Percentiles rank a stretch among this genome's conserved stretches.
Evolutionary conservation across 2,113 vertebrate genomes (phyloP).

Genomic region (Anthoscopus minutus): DNA sequence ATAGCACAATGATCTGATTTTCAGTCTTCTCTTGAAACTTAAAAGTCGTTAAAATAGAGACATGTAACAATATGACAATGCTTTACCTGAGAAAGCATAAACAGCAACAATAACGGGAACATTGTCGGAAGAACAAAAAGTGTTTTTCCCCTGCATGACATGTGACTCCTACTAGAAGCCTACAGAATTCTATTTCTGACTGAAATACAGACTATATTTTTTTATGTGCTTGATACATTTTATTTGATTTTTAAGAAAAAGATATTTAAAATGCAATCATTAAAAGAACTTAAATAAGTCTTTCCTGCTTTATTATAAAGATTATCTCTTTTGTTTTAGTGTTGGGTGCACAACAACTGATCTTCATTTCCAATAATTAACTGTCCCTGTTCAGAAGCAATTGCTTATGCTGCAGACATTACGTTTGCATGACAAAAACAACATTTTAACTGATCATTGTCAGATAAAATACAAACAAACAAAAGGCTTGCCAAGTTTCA

Average conservation of each 20-base stretch:
- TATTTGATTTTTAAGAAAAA: not conserved
- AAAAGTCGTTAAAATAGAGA: not conserved
- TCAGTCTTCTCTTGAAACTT: not conserved
- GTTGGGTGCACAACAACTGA: not conserved
- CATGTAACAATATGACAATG: not conserved
- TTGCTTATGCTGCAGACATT: not conserved
- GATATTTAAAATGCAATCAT: not conserved
- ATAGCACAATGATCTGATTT: not conserved
- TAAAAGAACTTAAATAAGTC: not conserved
- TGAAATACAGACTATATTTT: not conserved
- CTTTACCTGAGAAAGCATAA: not conserved
- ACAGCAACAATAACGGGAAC: not conserved
- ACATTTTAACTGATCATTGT: conserved; percentile 4
- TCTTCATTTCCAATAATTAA: not conserved
- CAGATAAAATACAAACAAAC: conserved; percentile 28
- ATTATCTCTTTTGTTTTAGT: not conserved
- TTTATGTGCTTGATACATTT: not conserved
- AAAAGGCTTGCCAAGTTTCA: conserved; percentile 10
- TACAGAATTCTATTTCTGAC: not conserved
- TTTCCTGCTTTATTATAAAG: not conserved
- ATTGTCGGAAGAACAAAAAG: not conserved
- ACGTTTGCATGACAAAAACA: not conserved
- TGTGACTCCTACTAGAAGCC: not conserved
- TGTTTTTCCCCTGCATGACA: not conserved
- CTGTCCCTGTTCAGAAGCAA: conserved; percentile 1